Evolutionary conservation across 2,888 invertebrate species (phyloP), one percentile per base, ranked within the genome.

Genomic region (Panzeria rudis): DNA sequence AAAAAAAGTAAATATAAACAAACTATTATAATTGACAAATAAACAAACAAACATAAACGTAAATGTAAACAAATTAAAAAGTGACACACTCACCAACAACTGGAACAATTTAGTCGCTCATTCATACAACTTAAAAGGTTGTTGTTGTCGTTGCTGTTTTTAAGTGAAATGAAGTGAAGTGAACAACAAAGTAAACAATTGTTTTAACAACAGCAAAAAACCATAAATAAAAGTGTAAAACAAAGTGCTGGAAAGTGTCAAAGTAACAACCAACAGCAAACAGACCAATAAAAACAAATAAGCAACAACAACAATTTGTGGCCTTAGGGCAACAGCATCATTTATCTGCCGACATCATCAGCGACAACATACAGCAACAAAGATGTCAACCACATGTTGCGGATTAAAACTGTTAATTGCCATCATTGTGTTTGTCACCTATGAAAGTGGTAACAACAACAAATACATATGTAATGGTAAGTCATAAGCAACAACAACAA

Each of bases 401-500:
- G 87, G 88, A 88, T 88, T 88, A 86, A 85, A 86, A 80, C 54
- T 84, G 77, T 84, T 87, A 85, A 88, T 88, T 87, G 87, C 83
- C 77, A 73, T 76, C 68, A 84, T 87, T 71, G 87, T 87, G 83
- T 68, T 88, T 83, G 64, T 79, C 72, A 72, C 82, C 62, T 76
- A 82, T 84, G 77, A 75, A 78, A 83, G 83, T 83, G 80, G 79
- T 66, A 83, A 56, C 76, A 80, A 61, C 66, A 80, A 66, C 77
- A 84, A 82, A 66, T 78, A 84, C 85, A 87, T 86, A 86, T 88
- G 88, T 77, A 86, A 80, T 83, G 88, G 88, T 89, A 87, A 89
- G 88, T 87, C 61, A 66, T 4, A 69, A 20, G 13, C 20, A 50
- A 32, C 44, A 62, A 69, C 35, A 23, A 20, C 41, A 11, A 61